Conservation (phyloP, 2,113 vertebrate species). For the Otus sunia region DNA sequence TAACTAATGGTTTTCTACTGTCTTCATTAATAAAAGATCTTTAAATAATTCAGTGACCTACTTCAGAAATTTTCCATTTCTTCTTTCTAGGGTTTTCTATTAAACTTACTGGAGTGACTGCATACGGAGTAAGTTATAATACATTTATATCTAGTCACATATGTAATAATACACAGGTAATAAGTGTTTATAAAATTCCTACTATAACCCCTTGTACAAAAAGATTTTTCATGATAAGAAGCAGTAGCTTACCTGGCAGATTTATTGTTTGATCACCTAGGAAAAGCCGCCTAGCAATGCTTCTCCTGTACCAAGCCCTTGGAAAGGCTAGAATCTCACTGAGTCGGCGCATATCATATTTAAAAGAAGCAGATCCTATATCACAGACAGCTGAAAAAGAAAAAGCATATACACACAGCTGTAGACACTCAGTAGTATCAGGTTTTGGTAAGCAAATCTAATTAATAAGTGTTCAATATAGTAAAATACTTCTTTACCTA, state of each 20-base stretch:
- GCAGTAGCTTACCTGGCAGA: conserved; percentile 80
- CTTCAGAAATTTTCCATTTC: background rate
- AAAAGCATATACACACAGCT: background rate
- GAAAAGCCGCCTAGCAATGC: conserved; percentile 94
- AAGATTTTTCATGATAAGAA: background rate
- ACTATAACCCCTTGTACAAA: background rate
- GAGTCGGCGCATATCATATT: conserved; percentile 96
- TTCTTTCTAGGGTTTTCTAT: background rate
- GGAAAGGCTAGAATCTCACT: conserved; percentile 98
- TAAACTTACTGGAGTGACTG: background rate
- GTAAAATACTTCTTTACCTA: background rate
- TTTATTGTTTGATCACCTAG: conserved; percentile 98
- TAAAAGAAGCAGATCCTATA: conserved; percentile 98
- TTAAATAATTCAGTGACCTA: background rate
- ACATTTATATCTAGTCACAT: background rate
- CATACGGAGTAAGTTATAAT: background rate
- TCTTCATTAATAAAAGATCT: background rate
- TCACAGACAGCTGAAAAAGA: conserved; percentile 90
- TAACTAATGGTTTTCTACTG: background rate
- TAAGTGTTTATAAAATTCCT: background rate
- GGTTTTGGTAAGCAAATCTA: background rate
- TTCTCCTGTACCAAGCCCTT: conserved; percentile 95
- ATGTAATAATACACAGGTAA: background rate
- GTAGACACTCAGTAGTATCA: background rate
- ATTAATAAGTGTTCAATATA: background rate